phyloP scores from a whole-genome alignment of 2,888 invertebrate genomes.

The Pheosia gnoma region DNA sequence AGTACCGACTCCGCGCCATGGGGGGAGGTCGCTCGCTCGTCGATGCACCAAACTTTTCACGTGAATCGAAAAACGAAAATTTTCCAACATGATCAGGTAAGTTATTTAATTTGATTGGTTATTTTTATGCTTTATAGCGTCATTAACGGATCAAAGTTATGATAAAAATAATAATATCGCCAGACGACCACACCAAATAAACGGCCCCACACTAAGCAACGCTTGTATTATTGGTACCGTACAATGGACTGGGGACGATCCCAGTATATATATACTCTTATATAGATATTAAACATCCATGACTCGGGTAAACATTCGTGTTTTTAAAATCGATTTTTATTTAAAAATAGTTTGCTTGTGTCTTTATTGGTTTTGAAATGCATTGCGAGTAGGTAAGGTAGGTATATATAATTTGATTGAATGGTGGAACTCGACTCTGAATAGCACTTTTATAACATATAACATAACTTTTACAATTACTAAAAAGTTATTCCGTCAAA shows the following conservation, averaged over 20 bases:
- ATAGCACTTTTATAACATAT: too few species aligned
- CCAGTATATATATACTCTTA: too few species aligned
- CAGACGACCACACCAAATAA: too few species aligned
- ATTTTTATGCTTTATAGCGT: not conserved
- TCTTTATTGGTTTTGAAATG: constrained; percentile 1
- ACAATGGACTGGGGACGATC: too few species aligned
- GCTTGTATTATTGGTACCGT: too few species aligned
- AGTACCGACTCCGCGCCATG: constrained; percentile 39
- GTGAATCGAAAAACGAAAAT: constrained; percentile 54
- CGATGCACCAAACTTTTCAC: constrained; percentile 71
- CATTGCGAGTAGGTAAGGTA: not conserved
- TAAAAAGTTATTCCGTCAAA: too few species aligned
- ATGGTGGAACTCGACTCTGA: not conserved
- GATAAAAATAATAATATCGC: too few species aligned
- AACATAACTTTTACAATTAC: too few species aligned
- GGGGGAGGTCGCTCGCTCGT: constrained; percentile 39
- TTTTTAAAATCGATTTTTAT: not conserved
- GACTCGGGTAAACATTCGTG: too few species aligned
- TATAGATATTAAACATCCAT: too few species aligned
- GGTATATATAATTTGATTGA: not conserved
- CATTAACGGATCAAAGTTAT: not conserved
- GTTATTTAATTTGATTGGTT: not conserved
- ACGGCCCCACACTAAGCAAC: too few species aligned
- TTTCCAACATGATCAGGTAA: constrained; percentile 54
- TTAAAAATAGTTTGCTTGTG: constrained; percentile 1